phyloP scores from a whole-genome alignment of 2,113 vertebrate species.

The Colinus virginianus region DNA sequence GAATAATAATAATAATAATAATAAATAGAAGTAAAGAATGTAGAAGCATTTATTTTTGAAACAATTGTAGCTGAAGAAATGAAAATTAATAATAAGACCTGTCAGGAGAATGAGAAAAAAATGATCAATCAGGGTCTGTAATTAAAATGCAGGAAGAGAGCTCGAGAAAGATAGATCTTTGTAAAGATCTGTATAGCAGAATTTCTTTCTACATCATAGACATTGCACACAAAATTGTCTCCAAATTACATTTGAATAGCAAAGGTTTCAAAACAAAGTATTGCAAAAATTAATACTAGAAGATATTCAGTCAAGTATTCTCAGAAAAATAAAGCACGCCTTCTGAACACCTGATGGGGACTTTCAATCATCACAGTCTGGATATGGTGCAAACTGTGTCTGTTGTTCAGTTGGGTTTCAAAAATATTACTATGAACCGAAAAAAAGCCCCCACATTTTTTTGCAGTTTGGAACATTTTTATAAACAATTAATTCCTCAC shows the following conservation, averaged over 20 bases:
- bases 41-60: neutral
- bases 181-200: neutral
- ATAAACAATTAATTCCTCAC: fast-evolving
- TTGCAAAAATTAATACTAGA: neutral
- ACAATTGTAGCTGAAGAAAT: neutral
- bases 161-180: neutral
- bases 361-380: neutral
- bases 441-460: neutral
- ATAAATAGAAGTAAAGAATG: neutral
- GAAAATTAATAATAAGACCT: neutral
- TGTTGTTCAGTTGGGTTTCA: neutral
- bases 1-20: neutral
- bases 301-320: neutral
- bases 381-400: neutral
- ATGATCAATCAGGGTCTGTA: neutral
- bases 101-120: neutral
- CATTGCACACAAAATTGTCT: neutral
- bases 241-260: neutral
- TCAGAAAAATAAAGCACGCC: neutral
- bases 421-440: neutral
- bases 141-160: neutral
- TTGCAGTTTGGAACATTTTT: neutral
- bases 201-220: neutral
- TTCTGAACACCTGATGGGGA: neutral
- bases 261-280: neutral